Conservation (phyloP, 2,888 invertebrate species). For the Andrena marginata region DNA sequence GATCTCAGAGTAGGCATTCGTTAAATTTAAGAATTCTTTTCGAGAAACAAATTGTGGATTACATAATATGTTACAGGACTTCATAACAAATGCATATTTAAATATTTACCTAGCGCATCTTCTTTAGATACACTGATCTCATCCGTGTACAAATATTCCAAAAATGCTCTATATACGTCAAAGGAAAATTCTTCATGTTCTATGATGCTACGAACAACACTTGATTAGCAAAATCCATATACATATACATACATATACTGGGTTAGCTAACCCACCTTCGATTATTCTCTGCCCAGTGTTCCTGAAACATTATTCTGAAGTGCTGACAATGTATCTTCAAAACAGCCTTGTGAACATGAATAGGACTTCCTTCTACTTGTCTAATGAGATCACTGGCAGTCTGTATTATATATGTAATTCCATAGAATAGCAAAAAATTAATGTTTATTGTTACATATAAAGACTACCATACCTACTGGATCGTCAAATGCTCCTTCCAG, state of each 20-base stretch:
- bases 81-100: conserved; percentile 2
- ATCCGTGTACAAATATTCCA: conserved; percentile 88
- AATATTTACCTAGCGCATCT: conserved; percentile 86
- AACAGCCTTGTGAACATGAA: too few relatives aligned
- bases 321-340: too few relatives aligned
- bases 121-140: conserved; percentile 87
- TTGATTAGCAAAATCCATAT: neutral
- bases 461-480: too few relatives aligned
- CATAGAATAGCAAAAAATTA: too few relatives aligned
- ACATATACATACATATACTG: neutral
- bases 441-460: too few relatives aligned
- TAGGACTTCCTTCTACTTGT: too few relatives aligned
- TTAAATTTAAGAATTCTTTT: conserved; percentile 87
- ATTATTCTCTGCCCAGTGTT: too few relatives aligned
- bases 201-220: conserved; percentile 79
- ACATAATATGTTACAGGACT: neutral
- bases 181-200: conserved; percentile 85
- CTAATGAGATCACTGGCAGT: too few relatives aligned
- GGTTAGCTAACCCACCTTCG: too few relatives aligned
- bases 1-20: conserved; percentile 88
- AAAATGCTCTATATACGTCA: conserved; percentile 87
- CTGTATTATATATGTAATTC: conserved; percentile 63
- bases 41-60: conserved; percentile 5
- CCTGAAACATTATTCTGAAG: too few relatives aligned
- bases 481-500: too few relatives aligned